Base-by-base conservation (phyloP, 2,797 vertebrate species). In the Oryzias sinensis region DNA sequence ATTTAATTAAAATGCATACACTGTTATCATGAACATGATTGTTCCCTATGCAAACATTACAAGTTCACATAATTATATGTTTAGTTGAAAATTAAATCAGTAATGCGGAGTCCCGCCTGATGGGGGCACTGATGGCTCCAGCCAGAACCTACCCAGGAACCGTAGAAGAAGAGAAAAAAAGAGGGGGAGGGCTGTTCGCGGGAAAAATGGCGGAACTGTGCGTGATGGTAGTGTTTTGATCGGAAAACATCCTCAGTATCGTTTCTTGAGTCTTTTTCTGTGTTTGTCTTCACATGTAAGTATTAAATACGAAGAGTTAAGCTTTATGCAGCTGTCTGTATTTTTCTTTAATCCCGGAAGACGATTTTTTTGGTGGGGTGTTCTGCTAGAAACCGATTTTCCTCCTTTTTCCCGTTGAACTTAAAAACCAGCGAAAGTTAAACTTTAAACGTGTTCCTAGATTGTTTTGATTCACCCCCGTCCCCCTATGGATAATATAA, bases 201-300 rank as follows among this genome's bases (percentile, higher is more conserved):
- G 71, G 87, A 86, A 89, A 87, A 79, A 89, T 88, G 87, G 87
- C 68, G 82, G 83, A 87, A 71, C 69, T 20, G 56, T 78, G 68
- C 24, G n/a, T 0, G 2, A 3, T 27, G 9, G 17, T 44, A 37
- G 51, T 18, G 20, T 41, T 56, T 47, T 50, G 37, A 50, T 5
- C 51, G 55, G 4, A 44, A 47, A 43, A 49, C n/a, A 20, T 20
- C 46, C 43, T 55, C 62, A 73, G 67, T 48, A 51, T 52, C 29
- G 27, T 14, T 1, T 46, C 13, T 0, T 63, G 53, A 75, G 11
- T 29, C 8, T 16, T 9, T 0, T 14, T 15, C 9, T 2, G 29
- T 2, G 24, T 27, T 29, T 27, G n/a, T 14, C 29, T 17, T 7
- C 11, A 48, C 17, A 15, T 5, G 78, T 82, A 48, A 85, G 80